Evolutionary conservation across 2,797 vertebrate genomes (phyloP).

Genomic region (Masticophis lateralis): DNA sequence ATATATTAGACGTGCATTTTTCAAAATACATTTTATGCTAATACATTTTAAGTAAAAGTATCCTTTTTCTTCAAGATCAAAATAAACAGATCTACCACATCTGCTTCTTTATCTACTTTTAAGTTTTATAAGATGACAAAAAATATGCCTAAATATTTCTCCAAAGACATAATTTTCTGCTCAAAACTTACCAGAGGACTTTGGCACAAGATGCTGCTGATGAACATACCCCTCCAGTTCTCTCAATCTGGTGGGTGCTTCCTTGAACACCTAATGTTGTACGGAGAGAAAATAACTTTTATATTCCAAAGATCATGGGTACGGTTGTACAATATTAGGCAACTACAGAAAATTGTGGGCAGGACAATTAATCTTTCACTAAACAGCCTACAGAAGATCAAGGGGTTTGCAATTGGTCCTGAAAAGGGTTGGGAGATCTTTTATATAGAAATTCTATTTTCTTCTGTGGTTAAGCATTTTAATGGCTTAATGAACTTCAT

Average conservation of each 20-base stretch:
- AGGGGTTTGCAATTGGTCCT: neutral
- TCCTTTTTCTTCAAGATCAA: neutral
- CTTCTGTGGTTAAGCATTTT: neutral
- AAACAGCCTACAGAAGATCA: neutral
- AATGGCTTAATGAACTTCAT: neutral
- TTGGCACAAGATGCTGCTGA: slow-evolving; percentile 64
- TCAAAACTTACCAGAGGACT: slow-evolving; percentile 52
- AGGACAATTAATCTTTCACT: neutral
- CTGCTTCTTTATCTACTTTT: neutral
- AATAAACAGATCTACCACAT: neutral
- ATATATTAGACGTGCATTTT: neutral
- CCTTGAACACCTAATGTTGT: slow-evolving; percentile 75
- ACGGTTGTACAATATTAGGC: neutral
- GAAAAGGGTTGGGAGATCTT: neutral
- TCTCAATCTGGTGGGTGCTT: slow-evolving; percentile 79
- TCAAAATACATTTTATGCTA: neutral
- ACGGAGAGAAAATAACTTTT: neutral
- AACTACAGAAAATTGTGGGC: neutral
- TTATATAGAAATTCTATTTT: neutral
- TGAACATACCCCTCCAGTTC: slow-evolving; percentile 77
- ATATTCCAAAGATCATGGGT: slow-evolving; percentile 4
- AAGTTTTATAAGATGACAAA: neutral
- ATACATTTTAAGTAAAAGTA: neutral
- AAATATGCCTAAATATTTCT: neutral
- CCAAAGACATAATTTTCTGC: neutral